phyloP scores from a whole-genome alignment of 2,888 invertebrate species.

The Nomada fucata region DNA sequence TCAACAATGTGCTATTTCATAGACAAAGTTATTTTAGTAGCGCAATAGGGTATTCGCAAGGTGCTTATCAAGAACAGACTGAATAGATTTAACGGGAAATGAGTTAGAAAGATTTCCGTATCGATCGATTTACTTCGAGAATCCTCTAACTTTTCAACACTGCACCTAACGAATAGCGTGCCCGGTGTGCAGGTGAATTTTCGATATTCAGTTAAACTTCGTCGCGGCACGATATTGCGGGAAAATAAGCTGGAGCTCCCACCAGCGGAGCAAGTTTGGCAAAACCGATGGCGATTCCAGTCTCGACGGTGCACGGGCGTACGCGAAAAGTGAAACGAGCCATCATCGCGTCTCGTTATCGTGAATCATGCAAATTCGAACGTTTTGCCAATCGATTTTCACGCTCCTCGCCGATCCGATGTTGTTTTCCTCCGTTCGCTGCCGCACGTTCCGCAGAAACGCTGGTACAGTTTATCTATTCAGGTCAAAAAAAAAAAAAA shows the following conservation, averaged over 20 bases:
- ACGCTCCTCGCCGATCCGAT: neutral
- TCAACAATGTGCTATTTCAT: too few species aligned
- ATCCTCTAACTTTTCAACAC: too few species aligned
- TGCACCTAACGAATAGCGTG: neutral
- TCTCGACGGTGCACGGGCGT: constrained; percentile 26
- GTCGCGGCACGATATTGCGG: constrained; percentile 22
- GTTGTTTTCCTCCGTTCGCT: constrained; percentile 14
- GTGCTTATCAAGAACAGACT: too few species aligned
- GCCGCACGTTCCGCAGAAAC: neutral
- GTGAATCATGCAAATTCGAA: constrained; percentile 63
- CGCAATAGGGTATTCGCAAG: too few species aligned
- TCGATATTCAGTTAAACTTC: constrained; percentile 45
- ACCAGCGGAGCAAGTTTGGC: constrained; percentile 14
- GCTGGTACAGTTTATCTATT: neutral
- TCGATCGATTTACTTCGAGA: too few species aligned
- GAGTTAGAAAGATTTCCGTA: too few species aligned
- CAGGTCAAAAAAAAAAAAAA: constrained; percentile 1
- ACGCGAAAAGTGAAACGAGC: constrained; percentile 25
- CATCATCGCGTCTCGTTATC: constrained; percentile 52
- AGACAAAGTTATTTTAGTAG: too few species aligned
- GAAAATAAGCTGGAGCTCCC: constrained; percentile 29
- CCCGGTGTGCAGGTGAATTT: constrained; percentile 32
- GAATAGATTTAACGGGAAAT: too few species aligned
- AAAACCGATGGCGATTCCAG: constrained; percentile 54
- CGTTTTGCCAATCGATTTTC: constrained; percentile 34